Percentiles rank a stretch among this genome's conserved stretches.
phyloP scores from a whole-genome alignment of 53 echinoderm and acorn worm genomes.

The Patiria pectinifera region DNA sequence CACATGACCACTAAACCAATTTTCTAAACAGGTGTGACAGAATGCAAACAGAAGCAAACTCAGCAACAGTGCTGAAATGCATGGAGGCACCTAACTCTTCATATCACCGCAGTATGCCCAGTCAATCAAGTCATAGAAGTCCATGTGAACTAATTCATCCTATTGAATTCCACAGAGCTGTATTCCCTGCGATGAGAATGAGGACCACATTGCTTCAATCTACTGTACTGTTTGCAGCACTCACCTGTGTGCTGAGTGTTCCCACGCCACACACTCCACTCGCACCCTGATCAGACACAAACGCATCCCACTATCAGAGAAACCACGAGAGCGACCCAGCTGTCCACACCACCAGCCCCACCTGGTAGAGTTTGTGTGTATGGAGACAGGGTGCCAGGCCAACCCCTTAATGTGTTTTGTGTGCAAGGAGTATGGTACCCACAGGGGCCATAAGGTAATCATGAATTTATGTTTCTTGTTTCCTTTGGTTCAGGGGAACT shows the following conservation, averaged over 20 bases:
- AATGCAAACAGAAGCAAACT: too few relatives aligned
- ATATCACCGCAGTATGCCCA: too few relatives aligned
- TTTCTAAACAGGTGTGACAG: too few relatives aligned
- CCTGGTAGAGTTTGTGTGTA: conserved; percentile 88
- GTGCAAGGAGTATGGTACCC: conserved; percentile 91
- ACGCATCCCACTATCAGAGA: conserved; percentile 89
- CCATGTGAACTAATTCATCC: not conserved
- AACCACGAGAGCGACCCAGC: conserved; percentile 75
- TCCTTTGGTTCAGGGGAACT: not conserved
- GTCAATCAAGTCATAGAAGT: not conserved
- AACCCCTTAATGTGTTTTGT: conserved; percentile 88
- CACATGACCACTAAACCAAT: too few relatives aligned
- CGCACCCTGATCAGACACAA: conserved; percentile 86
- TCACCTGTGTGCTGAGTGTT: conserved; percentile 80
- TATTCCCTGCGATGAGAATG: conserved; percentile 89
- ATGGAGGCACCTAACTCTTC: too few relatives aligned
- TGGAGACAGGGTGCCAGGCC: conserved; percentile 77
- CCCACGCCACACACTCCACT: conserved; percentile 79
- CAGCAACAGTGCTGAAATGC: too few relatives aligned
- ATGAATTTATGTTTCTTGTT: too few relatives aligned
- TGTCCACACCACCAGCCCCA: conserved; percentile 84
- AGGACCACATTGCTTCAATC: conserved; percentile 79
- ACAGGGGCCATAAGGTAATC: conserved; percentile 84
- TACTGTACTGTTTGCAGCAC: conserved; percentile 95
- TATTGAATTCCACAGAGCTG: conserved; percentile 9